A percentile compares a stretch with the other conserved stretches of the same genome.
Evolutionary conservation across 2,888 invertebrate species (phyloP).

Genomic region (Drosophila vallismaia): DNA sequence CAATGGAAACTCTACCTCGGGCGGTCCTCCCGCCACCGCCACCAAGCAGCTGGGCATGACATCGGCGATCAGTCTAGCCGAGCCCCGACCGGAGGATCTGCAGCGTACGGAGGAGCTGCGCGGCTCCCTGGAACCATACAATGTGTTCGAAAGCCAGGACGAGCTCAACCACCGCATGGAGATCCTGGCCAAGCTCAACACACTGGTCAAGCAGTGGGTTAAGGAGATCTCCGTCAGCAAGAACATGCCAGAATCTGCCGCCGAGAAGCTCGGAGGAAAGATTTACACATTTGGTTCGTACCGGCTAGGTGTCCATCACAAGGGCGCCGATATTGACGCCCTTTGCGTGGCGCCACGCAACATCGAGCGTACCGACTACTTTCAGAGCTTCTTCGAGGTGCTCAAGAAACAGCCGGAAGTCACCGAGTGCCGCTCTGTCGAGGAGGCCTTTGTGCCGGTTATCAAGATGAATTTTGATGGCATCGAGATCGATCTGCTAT

Average conservation of each 20-base stretch:
- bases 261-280: slow-evolving; percentile 97
- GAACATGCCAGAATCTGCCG: slow-evolving; percentile 96
- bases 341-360: slow-evolving; percentile 98
- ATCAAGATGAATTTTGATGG: slow-evolving; percentile 99
- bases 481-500: slow-evolving; percentile 99
- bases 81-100: slow-evolving; percentile 89
- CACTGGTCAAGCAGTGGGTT: slow-evolving; percentile 97
- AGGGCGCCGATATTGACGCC: slow-evolving; percentile 99
- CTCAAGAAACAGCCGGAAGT: slow-evolving; percentile 94
- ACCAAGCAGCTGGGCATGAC: slow-evolving; percentile 91
- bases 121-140: slow-evolving; percentile 91
- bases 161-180: slow-evolving; percentile 96
- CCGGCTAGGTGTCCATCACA: slow-evolving; percentile 96
- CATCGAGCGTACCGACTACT: slow-evolving; percentile 96
- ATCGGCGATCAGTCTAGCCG: slow-evolving; percentile 95
- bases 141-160: slow-evolving; percentile 95
- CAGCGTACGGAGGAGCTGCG: slow-evolving; percentile 89
- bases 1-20: slow-evolving; percentile 78
- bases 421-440: slow-evolving; percentile 93
- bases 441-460: slow-evolving; percentile 99
- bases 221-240: slow-evolving; percentile 93
- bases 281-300: slow-evolving; percentile 99
- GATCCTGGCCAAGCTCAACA: slow-evolving; percentile 92
- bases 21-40: slow-evolving; percentile 62
- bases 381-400: slow-evolving; percentile 96